A percentile compares a stretch with the other conserved stretches of the same genome.
Evolutionary conservation across 2,888 invertebrate species (phyloP).

Genomic region (Platycheirus albimanus): DNA sequence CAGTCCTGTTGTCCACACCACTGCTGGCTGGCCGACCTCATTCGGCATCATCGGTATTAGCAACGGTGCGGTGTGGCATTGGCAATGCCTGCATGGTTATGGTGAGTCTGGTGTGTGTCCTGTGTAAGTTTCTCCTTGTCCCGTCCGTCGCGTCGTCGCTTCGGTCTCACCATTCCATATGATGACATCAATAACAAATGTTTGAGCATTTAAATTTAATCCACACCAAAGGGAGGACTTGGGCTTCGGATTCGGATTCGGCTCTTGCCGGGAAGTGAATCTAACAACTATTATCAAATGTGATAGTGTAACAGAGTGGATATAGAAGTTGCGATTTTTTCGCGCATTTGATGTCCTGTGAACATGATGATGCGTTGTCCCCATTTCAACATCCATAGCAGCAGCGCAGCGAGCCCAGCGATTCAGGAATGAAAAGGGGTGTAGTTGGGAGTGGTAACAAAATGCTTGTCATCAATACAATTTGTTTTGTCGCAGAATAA

Average conservation of each 20-base stretch:
- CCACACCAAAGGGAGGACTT: conserved; percentile 32
- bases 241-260: not conserved
- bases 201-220: conserved; percentile 68
- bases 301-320: conserved; percentile 39
- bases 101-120: conserved; percentile 2
- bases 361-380: conserved; percentile 58
- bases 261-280: conserved; percentile 40
- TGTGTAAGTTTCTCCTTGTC: conserved; percentile 47
- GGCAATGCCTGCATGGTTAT: too few species aligned
- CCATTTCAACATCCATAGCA: not conserved
- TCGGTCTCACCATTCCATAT: too few species aligned
- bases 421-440: too few species aligned
- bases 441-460: conserved; percentile 40
- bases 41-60: conserved; percentile 48
- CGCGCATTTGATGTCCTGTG: conserved; percentile 42
- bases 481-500: conserved; percentile 56
- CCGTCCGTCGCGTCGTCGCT: too few species aligned
- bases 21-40: conserved; percentile 20
- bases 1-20: not conserved
- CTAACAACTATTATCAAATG: conserved; percentile 54
- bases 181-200: conserved; percentile 72
- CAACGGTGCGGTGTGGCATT: conserved; percentile 22
- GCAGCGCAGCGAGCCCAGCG: not conserved
- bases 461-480: conserved; percentile 66
- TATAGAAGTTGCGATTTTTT: conserved; percentile 23